These are phyloP conservation scores for Hypomesus transpacificus DNA, from an alignment of 2,113 vertebrate genomes.

Conservation along the genomic window DNA sequence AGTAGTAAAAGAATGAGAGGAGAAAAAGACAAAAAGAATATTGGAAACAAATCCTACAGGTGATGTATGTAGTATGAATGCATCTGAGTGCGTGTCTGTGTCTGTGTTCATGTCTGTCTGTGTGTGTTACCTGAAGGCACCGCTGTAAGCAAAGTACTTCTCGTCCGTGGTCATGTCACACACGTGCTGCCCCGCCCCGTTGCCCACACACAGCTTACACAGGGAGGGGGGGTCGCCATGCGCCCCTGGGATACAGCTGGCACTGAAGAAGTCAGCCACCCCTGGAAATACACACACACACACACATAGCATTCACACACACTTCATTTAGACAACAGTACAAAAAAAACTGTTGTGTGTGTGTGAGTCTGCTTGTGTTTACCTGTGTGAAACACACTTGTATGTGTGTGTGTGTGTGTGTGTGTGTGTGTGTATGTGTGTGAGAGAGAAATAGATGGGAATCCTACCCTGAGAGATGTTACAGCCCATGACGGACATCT, in stretches of 20 bases:
- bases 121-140: slow-evolving; percentile 86
- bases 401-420: neutral
- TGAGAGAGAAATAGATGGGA: neutral
- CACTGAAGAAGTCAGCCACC: slow-evolving; percentile 82
- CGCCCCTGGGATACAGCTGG: slow-evolving; percentile 89
- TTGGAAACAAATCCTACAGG: neutral
- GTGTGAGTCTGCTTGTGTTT: neutral
- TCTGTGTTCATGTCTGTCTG: neutral
- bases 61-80: neutral
- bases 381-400: neutral
- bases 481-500: slow-evolving; percentile 84
- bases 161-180: slow-evolving; percentile 75
- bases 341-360: neutral
- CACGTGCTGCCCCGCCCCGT: slow-evolving; percentile 56
- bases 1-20: neutral
- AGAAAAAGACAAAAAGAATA: neutral
- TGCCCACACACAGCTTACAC: slow-evolving; percentile 82
- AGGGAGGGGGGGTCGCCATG: slow-evolving; percentile 69
- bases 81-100: neutral
- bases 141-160: slow-evolving; percentile 81
- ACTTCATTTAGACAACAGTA: neutral
- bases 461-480: slow-evolving; percentile 75
- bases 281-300: slow-evolving; percentile 62
- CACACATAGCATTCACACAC: slow-evolving; percentile 2
- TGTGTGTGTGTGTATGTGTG: neutral